Evolutionary conservation across 1,140 invertebrate species (phyloP).

Genomic region (Vanessa atalanta): DNA sequence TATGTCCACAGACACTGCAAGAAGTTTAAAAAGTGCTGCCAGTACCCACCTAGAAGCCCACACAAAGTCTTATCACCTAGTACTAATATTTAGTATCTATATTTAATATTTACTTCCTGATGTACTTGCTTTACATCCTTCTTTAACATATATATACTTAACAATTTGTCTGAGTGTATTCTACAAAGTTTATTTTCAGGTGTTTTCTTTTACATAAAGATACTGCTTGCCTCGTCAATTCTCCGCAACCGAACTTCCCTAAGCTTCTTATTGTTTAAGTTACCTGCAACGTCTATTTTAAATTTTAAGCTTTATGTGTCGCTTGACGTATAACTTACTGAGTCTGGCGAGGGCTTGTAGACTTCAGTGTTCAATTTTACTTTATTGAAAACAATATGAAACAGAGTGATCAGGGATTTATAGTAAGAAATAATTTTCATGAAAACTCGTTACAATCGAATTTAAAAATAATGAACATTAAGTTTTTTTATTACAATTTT

Average conservation of each 20-base stretch:
- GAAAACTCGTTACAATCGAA: too few relatives aligned
- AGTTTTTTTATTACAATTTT: too few relatives aligned
- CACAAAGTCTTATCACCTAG: too few relatives aligned
- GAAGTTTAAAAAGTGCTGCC: too few relatives aligned
- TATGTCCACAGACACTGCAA: too few relatives aligned
- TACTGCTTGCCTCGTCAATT: conserved; percentile 4
- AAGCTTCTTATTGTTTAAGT: conserved; percentile 15
- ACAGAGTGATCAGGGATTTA: not conserved
- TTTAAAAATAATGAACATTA: too few relatives aligned
- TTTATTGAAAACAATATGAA: not conserved
- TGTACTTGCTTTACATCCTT: too few relatives aligned
- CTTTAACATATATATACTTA: too few relatives aligned
- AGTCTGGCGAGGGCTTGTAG: conserved; percentile 1
- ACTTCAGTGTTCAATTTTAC: not conserved
- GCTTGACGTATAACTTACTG: not conserved
- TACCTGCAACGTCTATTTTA: conserved; percentile 10
- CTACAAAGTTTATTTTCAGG: not conserved
- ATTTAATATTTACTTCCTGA: too few relatives aligned
- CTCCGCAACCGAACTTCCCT: not conserved
- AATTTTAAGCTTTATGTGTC: conserved; percentile 16
- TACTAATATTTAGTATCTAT: too few relatives aligned
- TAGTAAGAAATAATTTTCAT: not conserved
- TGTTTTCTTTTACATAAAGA: not conserved
- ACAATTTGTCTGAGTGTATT: not conserved
- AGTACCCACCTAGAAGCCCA: too few relatives aligned